Base-by-base conservation (phyloP, 2,113 vertebrate genomes). In the Neodon shergylaensis region DNA sequence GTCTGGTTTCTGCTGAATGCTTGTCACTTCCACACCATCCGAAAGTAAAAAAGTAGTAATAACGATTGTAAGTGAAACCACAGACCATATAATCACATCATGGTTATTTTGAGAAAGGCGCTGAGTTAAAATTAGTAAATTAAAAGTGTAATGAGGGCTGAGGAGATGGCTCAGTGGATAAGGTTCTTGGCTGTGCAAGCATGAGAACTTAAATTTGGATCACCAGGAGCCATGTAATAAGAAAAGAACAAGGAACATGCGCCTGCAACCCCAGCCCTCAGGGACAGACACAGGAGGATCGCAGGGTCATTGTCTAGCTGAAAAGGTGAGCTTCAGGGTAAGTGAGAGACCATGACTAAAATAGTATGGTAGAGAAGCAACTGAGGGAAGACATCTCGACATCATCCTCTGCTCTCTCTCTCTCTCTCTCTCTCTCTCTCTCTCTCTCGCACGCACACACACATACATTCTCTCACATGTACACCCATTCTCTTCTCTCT, bases 51-150 rank as follows among this genome's bases (percentile, higher is more conserved):
- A 68, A 66, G 31, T 14, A 47, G 44, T 16, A 68, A 44, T 81
- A 52, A 36, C 21, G 54, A 54, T 58, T 39, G 8, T 36, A 68
- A 85, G 22, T 76, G 39, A 84, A 72, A 86, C 16, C 11, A 42
- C 47, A 54, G n/a, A 63, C 33, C 54, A 68, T 44, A 28, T 70
- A 90, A 78, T 90, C 26, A 65, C 26, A 5, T 87, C n/a, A 88
- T 63, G 44, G n/a, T 89, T 95, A 42, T 83, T 94, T 39, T 42
- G 21, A 84, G 42, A 68, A 95, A 94, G 39, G 44, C 21, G 78
- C 24, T 78, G n/a, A 11, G 54, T 70, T 82, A 49, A 73, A 95
- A 82, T 47, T 9, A 90, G 74, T 70, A 54, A 91, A 83, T 91
- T 93, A 83, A n/a, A 92, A 92, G 8, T 49, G 19, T 70, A 87